These are phyloP conservation scores for Sebastes trivittatus DNA, from an alignment of 2,797 vertebrate genomes.

Conservation along the genomic window DNA sequence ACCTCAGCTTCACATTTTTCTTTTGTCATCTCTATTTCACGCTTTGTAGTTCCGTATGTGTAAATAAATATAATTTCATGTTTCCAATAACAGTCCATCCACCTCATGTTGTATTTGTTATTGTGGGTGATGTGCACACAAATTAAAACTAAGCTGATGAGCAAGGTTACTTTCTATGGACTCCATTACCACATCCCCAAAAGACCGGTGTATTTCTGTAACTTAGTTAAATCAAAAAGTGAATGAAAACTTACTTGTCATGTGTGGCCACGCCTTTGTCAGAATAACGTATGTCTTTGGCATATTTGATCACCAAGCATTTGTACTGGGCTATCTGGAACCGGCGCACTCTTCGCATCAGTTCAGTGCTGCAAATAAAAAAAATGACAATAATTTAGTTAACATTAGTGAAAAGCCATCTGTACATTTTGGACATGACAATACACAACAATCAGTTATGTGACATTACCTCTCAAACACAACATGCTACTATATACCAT, in stretches of 20 bases:
- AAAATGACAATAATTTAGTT: neutral
- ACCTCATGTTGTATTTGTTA: neutral
- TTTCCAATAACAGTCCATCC: neutral
- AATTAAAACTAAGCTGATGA: neutral
- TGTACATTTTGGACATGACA: neutral
- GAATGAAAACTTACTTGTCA: slow-evolving; percentile 82
- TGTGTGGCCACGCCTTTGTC: slow-evolving; percentile 87
- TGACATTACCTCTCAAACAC: neutral
- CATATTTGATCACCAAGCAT: slow-evolving; percentile 93
- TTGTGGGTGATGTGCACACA: neutral
- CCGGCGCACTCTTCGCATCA: slow-evolving; percentile 92
- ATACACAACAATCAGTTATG: neutral
- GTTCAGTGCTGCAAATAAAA: slow-evolving; percentile 86
- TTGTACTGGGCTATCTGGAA: slow-evolving; percentile 94
- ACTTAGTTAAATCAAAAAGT: neutral
- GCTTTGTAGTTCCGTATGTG: neutral
- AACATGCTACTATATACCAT: too few relatives aligned
- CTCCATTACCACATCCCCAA: neutral
- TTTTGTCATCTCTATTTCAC: neutral
- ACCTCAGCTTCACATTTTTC: neutral
- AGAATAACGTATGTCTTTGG: slow-evolving; percentile 90
- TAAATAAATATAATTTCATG: neutral
- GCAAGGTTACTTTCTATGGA: neutral
- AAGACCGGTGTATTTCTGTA: neutral
- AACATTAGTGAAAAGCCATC: neutral